Base-by-base conservation (phyloP, 2,888 invertebrate genomes). In the Entomobrya proxima region DNA sequence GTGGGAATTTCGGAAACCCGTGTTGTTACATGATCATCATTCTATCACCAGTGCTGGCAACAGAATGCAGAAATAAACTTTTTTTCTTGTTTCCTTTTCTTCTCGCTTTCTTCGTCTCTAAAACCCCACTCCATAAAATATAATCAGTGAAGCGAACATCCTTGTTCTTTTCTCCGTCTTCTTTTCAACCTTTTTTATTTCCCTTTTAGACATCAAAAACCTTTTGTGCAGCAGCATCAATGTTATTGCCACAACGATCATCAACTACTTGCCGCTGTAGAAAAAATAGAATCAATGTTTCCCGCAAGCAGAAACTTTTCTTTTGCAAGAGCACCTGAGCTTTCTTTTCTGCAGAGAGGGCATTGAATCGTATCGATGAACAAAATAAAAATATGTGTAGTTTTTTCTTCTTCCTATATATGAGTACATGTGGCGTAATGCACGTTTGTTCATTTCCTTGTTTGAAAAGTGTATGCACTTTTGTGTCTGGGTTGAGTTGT, bases 221-320 rank as follows among this genome's bases (percentile, higher is more conserved):
- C 72, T 80, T 80, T 80, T 80, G 80, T 72, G 80, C 80, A 80
- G 72, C 80, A 80, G 80, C 80, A 80, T 80, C 80, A 80, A 80
- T 80, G 72, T 80, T 72, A 72, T 80, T 55, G 72, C 72, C 55
- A 50, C 3, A 21, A 37, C 18, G 32, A 64, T 67, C 40, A 40
- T 67, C 40, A 21, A 11, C 44, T 47, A 3, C n/a, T 47, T 47
- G 15, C 2, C 9, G 47, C 47, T 47, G 47, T n/a, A n/a, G n/a
- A n/a, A n/a, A 15, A 30, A 30, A 27, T 24, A 30, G 27, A 24
- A 40, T 21, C 27, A 27, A 18, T 52, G 21, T 24, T 52, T 52
- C 52, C 64, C 47, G 47, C 32, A 75, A 75, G 75, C 75, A 76
- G 58, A 72, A 76, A 76, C 32, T 76, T 50, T 75, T 69, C 24